Base-by-base conservation (phyloP, 2,113 vertebrate genomes). In the Dicrurus megarhynchus region DNA sequence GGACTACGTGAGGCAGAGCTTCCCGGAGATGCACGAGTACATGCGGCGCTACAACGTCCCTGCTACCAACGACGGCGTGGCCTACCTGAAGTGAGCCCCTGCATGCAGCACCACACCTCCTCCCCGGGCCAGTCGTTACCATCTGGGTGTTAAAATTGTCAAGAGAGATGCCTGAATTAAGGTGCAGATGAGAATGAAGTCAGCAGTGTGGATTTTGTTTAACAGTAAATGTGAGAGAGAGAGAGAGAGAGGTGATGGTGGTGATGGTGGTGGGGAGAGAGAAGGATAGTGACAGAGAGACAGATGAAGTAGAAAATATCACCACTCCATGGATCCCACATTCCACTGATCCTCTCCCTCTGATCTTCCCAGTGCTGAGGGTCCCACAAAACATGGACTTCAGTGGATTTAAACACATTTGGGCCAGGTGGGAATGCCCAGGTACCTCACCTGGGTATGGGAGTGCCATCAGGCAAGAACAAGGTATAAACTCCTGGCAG, bases 11-110 rank as follows among this genome's bases (percentile, higher is more conserved):
- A 98, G 98, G 88, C 99, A 99, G 93, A 99, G 98, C 96, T 99
- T 99, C 84, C 99, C 99, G 1, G 99, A 99, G 96, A 99, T 99
- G 98, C 98, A 99, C 1, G 99, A 99, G 85, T 99, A 99, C 91
- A 99, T 99, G 99, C 98, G 99, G 68, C 97, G 98, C 64, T 99
- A 99, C 97, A 99, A 99, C 13, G 98, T 98, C 33, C 99, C 99
- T n/a, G 97, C 98, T 56, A 99, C 99, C 63, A 98, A 98, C 0
- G 98, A 99, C 5, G 99, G 99, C 47, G 98, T 99, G 53, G 96
- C 98, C 5, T 90, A 96, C 82, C 97, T 99, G 32, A 99, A 99
- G 99, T 99, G 97, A 98, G 98, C 97, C 20, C 92, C 84, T 82
- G 70, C 50, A 28, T 79, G 87, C 42, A 12, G 42, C 46, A 70